Evolutionary conservation across 2,797 vertebrate genomes (phyloP).

Genomic region (Chaetodon trifasciatus): DNA sequence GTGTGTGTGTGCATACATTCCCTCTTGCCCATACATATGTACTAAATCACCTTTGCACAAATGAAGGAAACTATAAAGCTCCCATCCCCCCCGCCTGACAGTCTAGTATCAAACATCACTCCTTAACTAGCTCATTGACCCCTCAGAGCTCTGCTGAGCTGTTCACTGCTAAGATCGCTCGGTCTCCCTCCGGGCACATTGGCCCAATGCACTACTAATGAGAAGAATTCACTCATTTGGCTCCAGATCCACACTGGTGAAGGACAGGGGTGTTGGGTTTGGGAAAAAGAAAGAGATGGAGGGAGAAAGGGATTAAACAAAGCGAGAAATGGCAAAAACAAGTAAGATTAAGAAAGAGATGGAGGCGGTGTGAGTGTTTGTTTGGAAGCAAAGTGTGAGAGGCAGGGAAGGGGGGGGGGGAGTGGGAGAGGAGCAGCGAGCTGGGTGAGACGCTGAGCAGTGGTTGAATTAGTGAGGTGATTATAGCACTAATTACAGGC

Average conservation of each 20-base stretch:
- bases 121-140: conserved; percentile 83
- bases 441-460: conserved; percentile 79
- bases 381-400: conserved; percentile 39
- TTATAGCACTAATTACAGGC: conserved; percentile 90
- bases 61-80: conserved; percentile 27
- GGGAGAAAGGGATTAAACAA: conserved; percentile 24
- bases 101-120: conserved; percentile 75
- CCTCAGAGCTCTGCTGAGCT: conserved; percentile 73
- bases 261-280: conserved; percentile 49
- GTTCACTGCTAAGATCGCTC: conserved; percentile 61
- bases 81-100: conserved; percentile 35
- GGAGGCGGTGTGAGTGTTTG: conserved; percentile 4
- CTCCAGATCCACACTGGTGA: conserved; percentile 57
- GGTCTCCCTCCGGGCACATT: conserved; percentile 62
- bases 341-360: conserved; percentile 24
- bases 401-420: background rate
- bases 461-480: conserved; percentile 88
- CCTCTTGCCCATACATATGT: conserved; percentile 19
- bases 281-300: conserved; percentile 35
- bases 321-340: conserved; percentile 20
- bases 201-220: conserved; percentile 73
- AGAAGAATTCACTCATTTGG: conserved; percentile 77
- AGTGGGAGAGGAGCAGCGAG: conserved; percentile 40
- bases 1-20: conserved; percentile 1
- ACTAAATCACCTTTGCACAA: conserved; percentile 32